phyloP scores from a whole-genome alignment of 2,113 vertebrate species.

The Ailurus styani region DNA sequence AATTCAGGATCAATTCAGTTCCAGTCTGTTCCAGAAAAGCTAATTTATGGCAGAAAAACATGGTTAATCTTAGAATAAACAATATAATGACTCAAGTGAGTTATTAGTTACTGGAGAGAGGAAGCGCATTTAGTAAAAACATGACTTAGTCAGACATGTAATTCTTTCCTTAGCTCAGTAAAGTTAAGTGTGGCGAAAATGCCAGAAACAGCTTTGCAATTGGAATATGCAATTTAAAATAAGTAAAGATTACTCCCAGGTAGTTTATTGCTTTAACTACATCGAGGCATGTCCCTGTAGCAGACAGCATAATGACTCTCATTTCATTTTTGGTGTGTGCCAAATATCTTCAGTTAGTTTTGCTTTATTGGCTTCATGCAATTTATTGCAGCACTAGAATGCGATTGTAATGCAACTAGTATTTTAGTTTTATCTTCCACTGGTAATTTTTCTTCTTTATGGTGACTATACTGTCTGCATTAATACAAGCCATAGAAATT shows the following conservation, averaged over 20 bases:
- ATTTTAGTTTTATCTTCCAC: slow-evolving; percentile 84
- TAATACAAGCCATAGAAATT: slow-evolving; percentile 83
- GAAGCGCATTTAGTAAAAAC: slow-evolving; percentile 76
- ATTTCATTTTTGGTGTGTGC: slow-evolving; percentile 85
- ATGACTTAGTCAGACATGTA: slow-evolving; percentile 76
- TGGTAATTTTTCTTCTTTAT: slow-evolving; percentile 85
- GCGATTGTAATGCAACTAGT: slow-evolving; percentile 81
- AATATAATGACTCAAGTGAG: slow-evolving; percentile 76
- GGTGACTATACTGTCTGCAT: slow-evolving; percentile 79
- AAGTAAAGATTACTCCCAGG: slow-evolving; percentile 84
- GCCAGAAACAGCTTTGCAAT: slow-evolving; percentile 81
- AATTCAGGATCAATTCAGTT: slow-evolving; percentile 54
- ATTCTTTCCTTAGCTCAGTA: slow-evolving; percentile 72
- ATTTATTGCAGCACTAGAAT: slow-evolving; percentile 83
- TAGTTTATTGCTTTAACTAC: slow-evolving; percentile 85
- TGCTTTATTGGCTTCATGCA: slow-evolving; percentile 84
- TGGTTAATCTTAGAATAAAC: slow-evolving; percentile 81
- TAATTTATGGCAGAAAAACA: slow-evolving; percentile 75
- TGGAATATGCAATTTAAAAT: slow-evolving; percentile 84
- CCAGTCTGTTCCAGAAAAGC: slow-evolving; percentile 65
- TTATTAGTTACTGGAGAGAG: slow-evolving; percentile 72
- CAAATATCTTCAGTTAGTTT: slow-evolving; percentile 86
- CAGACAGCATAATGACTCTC: slow-evolving; percentile 80
- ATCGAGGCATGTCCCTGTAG: slow-evolving; percentile 78
- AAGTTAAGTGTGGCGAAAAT: slow-evolving; percentile 81